Base-by-base conservation (phyloP, 2,888 invertebrate genomes). In the Nowickia ferox region DNA sequence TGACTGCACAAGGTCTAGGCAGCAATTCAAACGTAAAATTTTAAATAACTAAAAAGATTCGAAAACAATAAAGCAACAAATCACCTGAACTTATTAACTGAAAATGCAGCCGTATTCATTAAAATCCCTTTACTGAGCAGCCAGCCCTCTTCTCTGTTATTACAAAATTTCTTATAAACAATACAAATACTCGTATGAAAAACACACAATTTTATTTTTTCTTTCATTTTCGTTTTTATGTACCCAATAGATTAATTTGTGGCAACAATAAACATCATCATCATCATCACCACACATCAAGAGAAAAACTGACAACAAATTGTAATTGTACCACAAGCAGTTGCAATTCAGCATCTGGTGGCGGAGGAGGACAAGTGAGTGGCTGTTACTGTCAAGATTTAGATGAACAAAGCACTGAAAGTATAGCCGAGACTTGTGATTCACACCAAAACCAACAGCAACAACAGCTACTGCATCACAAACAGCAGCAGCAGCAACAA, bases 341-440 rank as follows among this genome's bases (percentile, higher is more conserved):
- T 19, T 77, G 71, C 44, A 65, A 71, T 22, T 72, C 83, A 66
- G 22, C 22, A 19, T 38, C 79, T 65, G 61, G 55, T 5, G 61
- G 79, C 46, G 68, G 59, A 46, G 80, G 59, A 48, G 83, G 53
- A 44, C 66, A 61, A 51, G 46, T 74, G 5, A 77, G 48, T 57
- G 84, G 55, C 44, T 84, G 75, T 76, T 85, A 72, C 15, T 84
- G 83, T 40, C 77, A 84, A 76, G 86, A 86, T 42, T 44, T 75
- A 71, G 90, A 90, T 57, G 86, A 87, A 38, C 87, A 87, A 17
- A 90, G 90, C 76, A 88, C 88, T 57, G 90, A 88, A 77, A 91
- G 89, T 77, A 79, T 88, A 61, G 89, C 89, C 66, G 89, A 87
- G 46, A 90, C 89, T 87, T 90, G 90, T 86, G 90, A 91, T 86